phyloP scores from a whole-genome alignment of 2,113 vertebrate genomes.

The Caretta caretta region DNA sequence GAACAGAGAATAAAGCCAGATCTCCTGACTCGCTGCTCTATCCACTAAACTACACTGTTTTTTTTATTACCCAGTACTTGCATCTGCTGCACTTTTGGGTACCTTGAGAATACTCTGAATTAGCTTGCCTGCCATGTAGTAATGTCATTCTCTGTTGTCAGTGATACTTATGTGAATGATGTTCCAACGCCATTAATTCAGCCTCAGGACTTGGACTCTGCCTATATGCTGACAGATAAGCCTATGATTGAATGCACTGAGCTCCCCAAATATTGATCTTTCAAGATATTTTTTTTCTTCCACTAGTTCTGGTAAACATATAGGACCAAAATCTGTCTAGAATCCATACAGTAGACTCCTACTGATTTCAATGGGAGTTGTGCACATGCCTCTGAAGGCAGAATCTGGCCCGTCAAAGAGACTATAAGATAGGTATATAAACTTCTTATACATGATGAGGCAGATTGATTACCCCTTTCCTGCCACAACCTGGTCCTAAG shows the following conservation, averaged over 20 bases:
- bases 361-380: accelerated
- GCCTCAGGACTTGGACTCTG: neutral
- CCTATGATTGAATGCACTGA: neutral
- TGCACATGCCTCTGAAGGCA: accelerated
- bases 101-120: neutral
- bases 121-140: neutral
- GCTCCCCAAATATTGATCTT: neutral
- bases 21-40: neutral
- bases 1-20: neutral
- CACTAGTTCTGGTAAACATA: neutral
- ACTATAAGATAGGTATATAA: accelerated
- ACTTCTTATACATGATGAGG: neutral
- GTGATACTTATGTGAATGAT: neutral
- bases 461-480: neutral
- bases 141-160: neutral
- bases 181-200: neutral
- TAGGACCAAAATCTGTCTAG: neutral
- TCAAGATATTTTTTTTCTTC: neutral
- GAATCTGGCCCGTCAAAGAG: accelerated
- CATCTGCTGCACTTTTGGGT: neutral
- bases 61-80: neutral
- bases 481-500: neutral
- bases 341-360: neutral
- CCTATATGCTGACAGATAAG: neutral
- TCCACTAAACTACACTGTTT: neutral